These are phyloP conservation scores for Thera obeliscata DNA, from an alignment of 2,888 invertebrate species.

Conservation along the genomic window DNA sequence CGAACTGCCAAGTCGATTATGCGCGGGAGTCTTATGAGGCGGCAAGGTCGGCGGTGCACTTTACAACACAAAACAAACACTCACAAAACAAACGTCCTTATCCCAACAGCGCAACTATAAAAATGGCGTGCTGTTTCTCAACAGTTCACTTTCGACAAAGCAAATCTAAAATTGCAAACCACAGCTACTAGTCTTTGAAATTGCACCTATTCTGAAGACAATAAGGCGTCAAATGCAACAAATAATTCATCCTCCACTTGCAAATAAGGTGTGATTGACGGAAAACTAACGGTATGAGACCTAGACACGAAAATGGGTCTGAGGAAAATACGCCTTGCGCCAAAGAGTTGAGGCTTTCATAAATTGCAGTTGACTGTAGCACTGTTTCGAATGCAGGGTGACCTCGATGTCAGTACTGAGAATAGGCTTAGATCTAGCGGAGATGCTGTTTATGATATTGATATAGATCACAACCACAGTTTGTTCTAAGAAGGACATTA, in stretches of 20 bases:
- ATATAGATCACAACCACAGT: conserved; percentile 32
- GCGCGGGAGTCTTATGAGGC: conserved; percentile 68
- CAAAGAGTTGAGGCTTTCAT: conserved; percentile 39
- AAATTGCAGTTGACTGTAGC: conserved; percentile 45
- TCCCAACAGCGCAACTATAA: conserved; percentile 53
- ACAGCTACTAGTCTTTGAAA: conserved; percentile 43
- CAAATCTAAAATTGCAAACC: conserved; percentile 49
- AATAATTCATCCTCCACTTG: conserved; percentile 45
- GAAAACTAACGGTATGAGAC: conserved; percentile 64
- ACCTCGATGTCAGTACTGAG: conserved; percentile 64
- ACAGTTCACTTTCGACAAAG: conserved; percentile 46
- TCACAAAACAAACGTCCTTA: conserved; percentile 50
- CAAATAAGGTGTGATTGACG: conserved; percentile 64
- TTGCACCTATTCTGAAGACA: conserved; percentile 48
- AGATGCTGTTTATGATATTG: conserved; percentile 43
- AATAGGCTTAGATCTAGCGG: conserved; percentile 54
- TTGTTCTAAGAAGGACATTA: conserved; percentile 20
- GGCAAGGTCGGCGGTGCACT: conserved; percentile 74
- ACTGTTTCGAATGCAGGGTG: conserved; percentile 66
- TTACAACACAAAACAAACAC: conserved; percentile 51
- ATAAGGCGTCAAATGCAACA: conserved; percentile 55
- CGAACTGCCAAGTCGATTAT: conserved; percentile 66
- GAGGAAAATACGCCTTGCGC: conserved; percentile 57
- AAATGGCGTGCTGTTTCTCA: conserved; percentile 43
- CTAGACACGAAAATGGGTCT: conserved; percentile 51